Evolutionary conservation across 2,113 vertebrate genomes (phyloP).

Genomic region (Myotis brandtii): DNA sequence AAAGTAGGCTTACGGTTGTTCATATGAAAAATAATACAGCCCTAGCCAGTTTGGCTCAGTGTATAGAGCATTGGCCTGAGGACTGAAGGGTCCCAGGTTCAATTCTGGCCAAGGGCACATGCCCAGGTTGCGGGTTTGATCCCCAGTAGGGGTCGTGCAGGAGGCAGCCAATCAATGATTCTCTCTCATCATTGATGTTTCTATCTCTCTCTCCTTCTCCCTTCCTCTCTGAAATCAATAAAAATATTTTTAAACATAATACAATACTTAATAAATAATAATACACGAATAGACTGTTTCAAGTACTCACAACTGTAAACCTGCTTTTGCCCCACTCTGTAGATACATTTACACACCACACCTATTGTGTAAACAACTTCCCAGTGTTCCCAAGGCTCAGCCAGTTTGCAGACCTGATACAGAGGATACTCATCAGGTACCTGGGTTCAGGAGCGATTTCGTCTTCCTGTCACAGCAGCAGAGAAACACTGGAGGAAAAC

Average conservation of each 20-base stretch:
- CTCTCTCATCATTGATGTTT: too few species aligned
- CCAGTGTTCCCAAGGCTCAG: background rate
- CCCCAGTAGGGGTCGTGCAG: too few species aligned
- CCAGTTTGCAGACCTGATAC: background rate
- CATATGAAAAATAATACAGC: background rate
- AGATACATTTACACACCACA: background rate
- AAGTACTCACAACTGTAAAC: background rate
- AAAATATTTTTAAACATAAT: background rate
- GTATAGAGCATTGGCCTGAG: too few species aligned
- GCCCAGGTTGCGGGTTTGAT: too few species aligned
- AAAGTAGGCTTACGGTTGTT: background rate
- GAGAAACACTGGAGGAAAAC: background rate
- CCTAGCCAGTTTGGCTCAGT: too few species aligned
- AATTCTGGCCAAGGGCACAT: too few species aligned
- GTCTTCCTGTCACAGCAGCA: background rate
- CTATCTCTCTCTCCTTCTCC: too few species aligned
- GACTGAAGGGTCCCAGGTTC: too few species aligned
- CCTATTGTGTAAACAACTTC: background rate
- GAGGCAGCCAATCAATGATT: too few species aligned
- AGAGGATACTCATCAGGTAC: background rate
- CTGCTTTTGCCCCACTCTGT: background rate
- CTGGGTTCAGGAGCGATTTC: background rate
- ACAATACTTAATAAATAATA: background rate
- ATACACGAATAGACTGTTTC: background rate
- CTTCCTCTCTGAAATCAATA: too few species aligned